Conservation (phyloP, 2,888 invertebrate species). For the Elegia similella region DNA sequence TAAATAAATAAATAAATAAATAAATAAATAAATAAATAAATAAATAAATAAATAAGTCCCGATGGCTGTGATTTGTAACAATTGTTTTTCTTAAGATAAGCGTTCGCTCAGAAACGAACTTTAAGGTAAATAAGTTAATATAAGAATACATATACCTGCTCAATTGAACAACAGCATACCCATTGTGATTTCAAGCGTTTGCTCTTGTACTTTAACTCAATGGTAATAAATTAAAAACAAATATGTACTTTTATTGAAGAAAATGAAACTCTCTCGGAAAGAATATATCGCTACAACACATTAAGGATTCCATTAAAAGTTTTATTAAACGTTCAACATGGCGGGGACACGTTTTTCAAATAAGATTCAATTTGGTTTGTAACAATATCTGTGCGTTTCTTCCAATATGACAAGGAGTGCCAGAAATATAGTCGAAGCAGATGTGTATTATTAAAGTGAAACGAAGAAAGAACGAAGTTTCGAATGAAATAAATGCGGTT, state of each 20-base stretch:
- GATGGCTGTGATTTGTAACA: too few relatives aligned
- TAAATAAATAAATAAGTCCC: too few relatives aligned
- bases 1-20: too few relatives aligned
- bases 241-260: constrained; percentile 16
- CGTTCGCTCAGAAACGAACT: too few relatives aligned
- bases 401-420: constrained; percentile 49
- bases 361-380: constrained; percentile 37
- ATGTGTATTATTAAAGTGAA: constrained; percentile 54
- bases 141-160: too few relatives aligned
- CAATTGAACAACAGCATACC: too few relatives aligned
- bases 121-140: too few relatives aligned
- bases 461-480: constrained; percentile 45
- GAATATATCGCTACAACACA: constrained; percentile 13
- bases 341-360: constrained; percentile 16
- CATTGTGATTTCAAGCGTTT: too few relatives aligned
- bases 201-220: too few relatives aligned
- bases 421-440: constrained; percentile 59
- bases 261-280: constrained; percentile 10
- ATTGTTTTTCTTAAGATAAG: too few relatives aligned
- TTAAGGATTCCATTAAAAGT: constrained; percentile 17
- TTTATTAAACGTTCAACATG: constrained; percentile 17
- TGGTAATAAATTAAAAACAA: constrained; percentile 17
- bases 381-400: constrained; percentile 47
- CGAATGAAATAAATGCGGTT: constrained; percentile 40
- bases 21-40: too few relatives aligned